Conservation (phyloP, 2,113 vertebrate species). For the Pandion haliaetus region DNA sequence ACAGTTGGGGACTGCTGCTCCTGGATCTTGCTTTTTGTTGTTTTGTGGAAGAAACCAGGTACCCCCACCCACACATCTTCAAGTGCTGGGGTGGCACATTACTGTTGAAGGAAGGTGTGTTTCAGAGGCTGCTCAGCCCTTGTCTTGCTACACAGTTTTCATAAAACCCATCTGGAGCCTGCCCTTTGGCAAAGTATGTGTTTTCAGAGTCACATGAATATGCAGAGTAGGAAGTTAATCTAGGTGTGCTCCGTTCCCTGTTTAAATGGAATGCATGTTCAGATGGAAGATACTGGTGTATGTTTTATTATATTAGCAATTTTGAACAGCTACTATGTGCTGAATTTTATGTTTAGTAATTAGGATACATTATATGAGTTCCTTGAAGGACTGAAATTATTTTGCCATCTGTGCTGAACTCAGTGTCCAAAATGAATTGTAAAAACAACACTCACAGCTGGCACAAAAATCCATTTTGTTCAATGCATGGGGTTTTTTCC, state of each 20-base stretch:
- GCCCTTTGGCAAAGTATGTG: background rate
- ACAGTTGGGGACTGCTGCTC: background rate
- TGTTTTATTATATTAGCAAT: background rate
- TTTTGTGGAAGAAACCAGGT: background rate
- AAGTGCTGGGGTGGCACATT: fast-evolving
- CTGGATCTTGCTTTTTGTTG: background rate
- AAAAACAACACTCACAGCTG: background rate
- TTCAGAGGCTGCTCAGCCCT: background rate
- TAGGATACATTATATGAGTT: background rate
- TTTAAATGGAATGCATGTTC: background rate
- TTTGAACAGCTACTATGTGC: background rate
- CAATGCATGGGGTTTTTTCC: background rate
- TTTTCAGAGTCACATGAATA: background rate
- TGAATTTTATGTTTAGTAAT: background rate
- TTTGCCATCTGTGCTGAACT: background rate
- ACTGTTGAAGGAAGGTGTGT: background rate
- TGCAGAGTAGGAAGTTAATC: background rate
- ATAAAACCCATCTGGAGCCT: background rate
- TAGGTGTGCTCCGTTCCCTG: background rate
- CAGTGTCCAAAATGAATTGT: background rate
- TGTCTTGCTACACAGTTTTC: background rate
- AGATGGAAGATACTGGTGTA: background rate
- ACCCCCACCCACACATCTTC: background rate
- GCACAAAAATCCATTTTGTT: background rate
- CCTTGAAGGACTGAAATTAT: background rate